Evolutionary conservation across 2,888 invertebrate genomes (phyloP).

Genomic region (Catocala fraxini): DNA sequence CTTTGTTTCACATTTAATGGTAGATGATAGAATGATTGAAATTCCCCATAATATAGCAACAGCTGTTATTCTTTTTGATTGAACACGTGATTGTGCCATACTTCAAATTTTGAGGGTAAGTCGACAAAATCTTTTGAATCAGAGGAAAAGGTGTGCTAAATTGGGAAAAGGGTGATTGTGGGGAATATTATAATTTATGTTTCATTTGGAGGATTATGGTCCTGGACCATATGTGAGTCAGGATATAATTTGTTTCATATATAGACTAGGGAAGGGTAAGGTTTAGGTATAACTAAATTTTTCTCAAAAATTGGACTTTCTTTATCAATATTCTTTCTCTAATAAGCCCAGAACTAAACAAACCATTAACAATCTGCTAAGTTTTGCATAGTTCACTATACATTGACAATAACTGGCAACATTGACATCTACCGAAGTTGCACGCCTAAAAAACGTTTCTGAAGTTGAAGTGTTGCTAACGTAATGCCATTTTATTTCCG

Average conservation of each 20-base stretch:
- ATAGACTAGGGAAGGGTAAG: constrained; percentile 51
- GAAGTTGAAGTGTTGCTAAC: no score
- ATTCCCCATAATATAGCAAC: constrained; percentile 19
- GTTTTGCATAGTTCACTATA: no score
- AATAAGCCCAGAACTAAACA: no score
- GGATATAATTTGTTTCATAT: constrained; percentile 24
- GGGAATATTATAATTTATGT: constrained; percentile 25
- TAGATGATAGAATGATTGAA: not conserved
- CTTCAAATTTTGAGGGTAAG: constrained; percentile 23
- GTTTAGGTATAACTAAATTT: not conserved
- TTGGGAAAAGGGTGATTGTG: constrained; percentile 39
- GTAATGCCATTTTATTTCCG: not conserved
- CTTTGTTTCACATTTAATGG: no score
- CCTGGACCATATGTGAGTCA: constrained; percentile 45
- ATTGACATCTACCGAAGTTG: no score
- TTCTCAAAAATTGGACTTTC: no score
- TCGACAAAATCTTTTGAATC: constrained; percentile 23
- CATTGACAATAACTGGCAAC: no score
- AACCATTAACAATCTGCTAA: no score
- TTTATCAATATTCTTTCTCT: no score
- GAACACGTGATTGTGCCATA: constrained; percentile 27
- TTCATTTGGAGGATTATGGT: constrained; percentile 21
- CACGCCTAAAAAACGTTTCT: no score
- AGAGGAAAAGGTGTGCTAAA: constrained; percentile 35
- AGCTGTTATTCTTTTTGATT: not conserved